These are phyloP conservation scores for Leucoraja erinaceus DNA, from an alignment of 2,113 vertebrate species.

Conservation along the genomic window DNA sequence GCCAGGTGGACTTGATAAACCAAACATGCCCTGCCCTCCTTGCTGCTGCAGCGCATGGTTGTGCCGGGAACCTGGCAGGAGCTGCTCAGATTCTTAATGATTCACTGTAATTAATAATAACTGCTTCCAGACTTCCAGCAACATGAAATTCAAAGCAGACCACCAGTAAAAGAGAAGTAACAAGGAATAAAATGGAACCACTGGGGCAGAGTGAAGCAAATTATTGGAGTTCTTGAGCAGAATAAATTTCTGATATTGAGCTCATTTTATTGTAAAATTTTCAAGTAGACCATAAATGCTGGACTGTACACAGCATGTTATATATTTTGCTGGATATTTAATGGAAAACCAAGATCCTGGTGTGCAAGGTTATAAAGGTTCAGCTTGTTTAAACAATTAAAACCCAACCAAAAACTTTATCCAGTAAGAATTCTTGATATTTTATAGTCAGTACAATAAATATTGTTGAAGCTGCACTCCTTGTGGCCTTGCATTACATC, in stretches of 20 bases:
- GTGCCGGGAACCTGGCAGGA: too few relatives aligned
- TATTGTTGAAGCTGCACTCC: neutral
- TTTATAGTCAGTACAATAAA: neutral
- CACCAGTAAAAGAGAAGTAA: neutral
- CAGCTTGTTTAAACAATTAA: neutral
- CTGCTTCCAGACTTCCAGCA: neutral
- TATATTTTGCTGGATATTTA: neutral
- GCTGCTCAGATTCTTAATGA: neutral
- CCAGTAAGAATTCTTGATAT: too few relatives aligned
- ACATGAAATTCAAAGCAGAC: neutral
- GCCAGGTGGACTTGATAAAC: neutral
- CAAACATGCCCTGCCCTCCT: neutral
- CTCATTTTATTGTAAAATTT: neutral
- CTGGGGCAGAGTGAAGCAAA: neutral
- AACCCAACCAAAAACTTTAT: neutral
- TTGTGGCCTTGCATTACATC: neutral
- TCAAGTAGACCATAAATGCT: too few relatives aligned
- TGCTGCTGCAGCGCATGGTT: neutral
- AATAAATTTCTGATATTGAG: neutral
- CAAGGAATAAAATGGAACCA: neutral
- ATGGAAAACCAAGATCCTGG: neutral
- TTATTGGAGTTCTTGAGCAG: neutral
- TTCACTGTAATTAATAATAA: neutral
- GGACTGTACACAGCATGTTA: neutral
- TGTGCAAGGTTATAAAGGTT: neutral